Base-by-base conservation (phyloP, 1,140 invertebrate genomes). In the Hypsibius dujardini region DNA sequence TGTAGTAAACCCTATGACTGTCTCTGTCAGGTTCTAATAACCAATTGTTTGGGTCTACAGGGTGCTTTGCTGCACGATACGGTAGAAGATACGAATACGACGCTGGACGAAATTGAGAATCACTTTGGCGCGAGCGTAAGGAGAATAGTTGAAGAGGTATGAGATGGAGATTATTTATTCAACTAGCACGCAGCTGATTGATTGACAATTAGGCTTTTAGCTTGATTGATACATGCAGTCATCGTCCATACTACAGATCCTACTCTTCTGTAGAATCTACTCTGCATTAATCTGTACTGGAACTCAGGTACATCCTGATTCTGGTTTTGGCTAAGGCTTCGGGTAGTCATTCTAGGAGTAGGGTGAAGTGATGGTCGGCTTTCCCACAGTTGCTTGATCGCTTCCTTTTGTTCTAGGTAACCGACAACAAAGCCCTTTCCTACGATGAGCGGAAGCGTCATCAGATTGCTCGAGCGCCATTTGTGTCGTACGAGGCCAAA, bases 81-180 rank as follows among this genome's bases (percentile, higher is more conserved):
- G 1, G 87, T 92, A 2, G 90, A 93, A 81, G 90, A 92, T 76
- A 92, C 90, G n/a, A 83, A 90, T 47, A 88, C 89, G 1, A 88
- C 86, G 1, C 83, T 88, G 75, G 85, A 86, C 62, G 89, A 92
- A 79, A 83, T 92, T 50, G 82, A 85, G 76, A 45, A 77, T 56
- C 73, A 83, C 14, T 92, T 92, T 81, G 88, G 88, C 3, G 50
- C 78, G 12, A 81, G 83, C 75, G 83, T 91, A 47, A 75, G 80
- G 71, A 77, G 74, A 28, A 59, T 80, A n/a, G 80, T 81, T 1
- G 71, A 67, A 62, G 79, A 81, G 74, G 75, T 80, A n/a, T n/a
- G n/a, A n/a, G n/a, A n/a, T n/a, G n/a, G n/a, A n/a, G n/a, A n/a
- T n/a, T n/a, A n/a, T n/a, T n/a, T n/a, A n/a, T n/a, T n/a, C n/a